Evolutionary conservation across 2,888 invertebrate genomes (phyloP), one percentile per base, ranked within the genome.

Genomic region (Hemithea aestivaria): DNA sequence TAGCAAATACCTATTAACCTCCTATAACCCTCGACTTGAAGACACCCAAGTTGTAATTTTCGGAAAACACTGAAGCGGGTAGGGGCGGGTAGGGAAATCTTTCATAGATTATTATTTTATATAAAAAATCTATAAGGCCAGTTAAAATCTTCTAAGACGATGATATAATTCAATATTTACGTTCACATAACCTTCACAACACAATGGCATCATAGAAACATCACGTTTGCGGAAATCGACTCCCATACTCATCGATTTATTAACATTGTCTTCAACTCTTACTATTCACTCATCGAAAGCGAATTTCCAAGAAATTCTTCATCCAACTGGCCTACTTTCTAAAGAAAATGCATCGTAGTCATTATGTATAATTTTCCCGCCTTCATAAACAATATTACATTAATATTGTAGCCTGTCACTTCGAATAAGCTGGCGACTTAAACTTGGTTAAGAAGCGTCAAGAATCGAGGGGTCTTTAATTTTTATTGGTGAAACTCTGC

Each of bases 271-370:
- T 39, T 50, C 45, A 45, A 52, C 62, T 66, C 47, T 58, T 61
- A 56, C 61, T 48, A 35, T 49, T 35, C 53, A 59, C 50, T 51
- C 29, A 48, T 45, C 24, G 48, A 67, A 66, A 73, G 68, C 59
- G 59, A 69, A 64, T 68, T 66, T 66, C 66, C 61, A 55, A 64
- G 70, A 68, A 66, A 52, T 50, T 58, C 62, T 58, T 66, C 67
- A 69, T 66, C 59, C 60, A 47, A 27, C 28, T 48, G 64, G 54
- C 72, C 70, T 50, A 72, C 75, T 79, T 77, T 76, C 75, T 63
- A 64, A 58, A 71, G 73, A 77, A 73, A 75, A 75, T 70, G 58
- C 58, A 62, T 54, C 61, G 49, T 56, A 59, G 55, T 46, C 43
- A 59, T 65, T 53, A 60, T 44, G 49, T 51, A 50, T 42, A 55